These are phyloP conservation scores for Platycheirus rosarum DNA, from an alignment of 2,888 invertebrate species.

Conservation along the genomic window DNA sequence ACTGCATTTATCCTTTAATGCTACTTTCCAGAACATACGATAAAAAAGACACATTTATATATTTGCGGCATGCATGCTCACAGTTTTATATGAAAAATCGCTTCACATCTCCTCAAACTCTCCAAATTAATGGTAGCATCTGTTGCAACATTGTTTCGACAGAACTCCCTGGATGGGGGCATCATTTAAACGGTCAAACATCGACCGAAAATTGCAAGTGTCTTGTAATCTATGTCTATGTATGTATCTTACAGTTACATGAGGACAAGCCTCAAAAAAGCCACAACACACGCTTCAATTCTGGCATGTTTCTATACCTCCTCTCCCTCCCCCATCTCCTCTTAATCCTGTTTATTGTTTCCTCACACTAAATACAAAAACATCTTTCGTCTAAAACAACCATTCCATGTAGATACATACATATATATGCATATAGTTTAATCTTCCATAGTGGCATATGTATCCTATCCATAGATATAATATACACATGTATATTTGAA, in stretches of 20 bases:
- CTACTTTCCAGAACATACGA: no score
- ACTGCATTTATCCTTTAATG: no score
- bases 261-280: slow-evolving; percentile 69
- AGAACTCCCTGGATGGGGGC: background rate
- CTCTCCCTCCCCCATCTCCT: background rate
- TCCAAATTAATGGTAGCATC: slow-evolving; percentile 58
- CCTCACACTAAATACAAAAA: slow-evolving; percentile 29
- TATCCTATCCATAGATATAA: no score
- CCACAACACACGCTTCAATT: slow-evolving; percentile 68
- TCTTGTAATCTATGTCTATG: slow-evolving; percentile 4
- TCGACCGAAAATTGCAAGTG: slow-evolving; percentile 48
- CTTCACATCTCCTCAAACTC: background rate
- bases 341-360: slow-evolving; percentile 12
- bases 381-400: slow-evolving; percentile 58
- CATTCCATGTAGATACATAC: slow-evolving; percentile 31
- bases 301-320: slow-evolving; percentile 34
- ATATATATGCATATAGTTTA: no score
- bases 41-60: no score
- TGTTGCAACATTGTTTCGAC: slow-evolving; percentile 60
- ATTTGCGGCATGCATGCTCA: no score
- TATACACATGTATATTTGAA: slow-evolving; percentile 17
- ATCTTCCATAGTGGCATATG: no score
- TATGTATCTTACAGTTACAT: slow-evolving; percentile 25
- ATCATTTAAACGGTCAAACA: slow-evolving; percentile 66
- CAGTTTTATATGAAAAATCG: background rate